phyloP scores from a whole-genome alignment of 2,797 vertebrate species.

The Pipistrellus kuhlii region DNA sequence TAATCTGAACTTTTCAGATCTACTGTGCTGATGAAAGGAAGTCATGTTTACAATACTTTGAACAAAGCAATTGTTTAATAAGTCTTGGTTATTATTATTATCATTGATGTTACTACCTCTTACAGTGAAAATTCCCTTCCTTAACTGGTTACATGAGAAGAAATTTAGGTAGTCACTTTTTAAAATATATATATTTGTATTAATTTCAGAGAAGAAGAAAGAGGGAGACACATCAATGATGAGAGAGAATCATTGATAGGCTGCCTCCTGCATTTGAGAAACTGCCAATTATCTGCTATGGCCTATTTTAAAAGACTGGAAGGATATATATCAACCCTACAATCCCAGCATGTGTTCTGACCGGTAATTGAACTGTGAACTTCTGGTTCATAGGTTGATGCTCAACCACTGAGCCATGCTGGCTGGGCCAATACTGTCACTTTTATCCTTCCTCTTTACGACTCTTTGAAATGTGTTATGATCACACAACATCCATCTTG shows the following conservation, averaged over 20 bases:
- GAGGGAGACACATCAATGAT: too few species aligned
- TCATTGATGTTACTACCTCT: neutral
- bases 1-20: slow-evolving; percentile 22
- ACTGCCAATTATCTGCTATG: too few species aligned
- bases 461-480: slow-evolving; percentile 30
- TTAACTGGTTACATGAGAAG: neutral
- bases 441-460: slow-evolving; percentile 9
- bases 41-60: neutral
- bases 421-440: neutral
- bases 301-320: too few species aligned
- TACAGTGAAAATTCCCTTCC: slow-evolving; percentile 31
- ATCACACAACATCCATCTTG: neutral
- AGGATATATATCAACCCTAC: too few species aligned
- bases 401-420: too few species aligned
- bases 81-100: slow-evolving; percentile 23
- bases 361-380: too few species aligned
- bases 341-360: too few species aligned
- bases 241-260: too few species aligned
- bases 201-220: too few species aligned
- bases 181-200: too few species aligned
- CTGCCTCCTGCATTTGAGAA: too few species aligned
- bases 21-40: slow-evolving; percentile 39
- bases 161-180: neutral
- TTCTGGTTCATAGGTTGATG: too few species aligned
- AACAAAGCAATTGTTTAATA: slow-evolving; percentile 11